Percentiles rank a stretch among this genome's conserved stretches.
Evolutionary conservation across 2,797 vertebrate species (phyloP).

Genomic region (Arctocebus calabarensis): DNA sequence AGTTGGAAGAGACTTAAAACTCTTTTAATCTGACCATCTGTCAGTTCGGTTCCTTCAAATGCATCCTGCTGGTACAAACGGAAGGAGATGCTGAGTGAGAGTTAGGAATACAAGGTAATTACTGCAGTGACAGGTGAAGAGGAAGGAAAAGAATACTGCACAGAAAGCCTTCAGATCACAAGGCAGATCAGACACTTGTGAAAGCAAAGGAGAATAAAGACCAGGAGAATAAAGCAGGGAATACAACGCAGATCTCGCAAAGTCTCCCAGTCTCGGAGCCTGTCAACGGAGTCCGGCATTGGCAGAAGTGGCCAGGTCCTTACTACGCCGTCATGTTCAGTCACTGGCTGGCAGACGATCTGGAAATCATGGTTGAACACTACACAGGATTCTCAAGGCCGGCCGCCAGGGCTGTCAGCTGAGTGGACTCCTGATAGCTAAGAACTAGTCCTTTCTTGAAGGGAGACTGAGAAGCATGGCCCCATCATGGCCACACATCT

Average conservation of each 20-base stretch:
- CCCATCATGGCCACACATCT: background rate
- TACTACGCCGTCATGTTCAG: background rate
- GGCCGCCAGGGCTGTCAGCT: background rate
- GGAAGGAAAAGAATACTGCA: background rate
- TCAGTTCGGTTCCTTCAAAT: background rate
- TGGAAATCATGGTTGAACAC: background rate
- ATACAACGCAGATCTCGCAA: background rate
- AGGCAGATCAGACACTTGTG: background rate
- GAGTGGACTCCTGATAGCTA: background rate
- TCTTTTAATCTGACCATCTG: background rate
- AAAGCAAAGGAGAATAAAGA: background rate
- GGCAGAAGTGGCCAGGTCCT: background rate
- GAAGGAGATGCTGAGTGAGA: background rate
- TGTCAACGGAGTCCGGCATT: too few relatives aligned
- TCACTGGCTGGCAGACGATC: background rate
- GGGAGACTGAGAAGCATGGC: background rate
- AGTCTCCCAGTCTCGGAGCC: background rate
- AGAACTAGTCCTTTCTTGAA: background rate
- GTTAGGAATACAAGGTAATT: background rate
- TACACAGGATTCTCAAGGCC: background rate
- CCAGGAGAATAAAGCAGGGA: background rate
- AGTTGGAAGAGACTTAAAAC: background rate
- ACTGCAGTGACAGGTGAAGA: background rate
- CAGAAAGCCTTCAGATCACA: background rate
- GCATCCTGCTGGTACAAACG: background rate